Percentiles rank a stretch among this genome's conserved stretches.
These are phyloP conservation scores for Syngnathus acus DNA, from an alignment of 2,797 vertebrate species.

Conservation along the genomic window DNA sequence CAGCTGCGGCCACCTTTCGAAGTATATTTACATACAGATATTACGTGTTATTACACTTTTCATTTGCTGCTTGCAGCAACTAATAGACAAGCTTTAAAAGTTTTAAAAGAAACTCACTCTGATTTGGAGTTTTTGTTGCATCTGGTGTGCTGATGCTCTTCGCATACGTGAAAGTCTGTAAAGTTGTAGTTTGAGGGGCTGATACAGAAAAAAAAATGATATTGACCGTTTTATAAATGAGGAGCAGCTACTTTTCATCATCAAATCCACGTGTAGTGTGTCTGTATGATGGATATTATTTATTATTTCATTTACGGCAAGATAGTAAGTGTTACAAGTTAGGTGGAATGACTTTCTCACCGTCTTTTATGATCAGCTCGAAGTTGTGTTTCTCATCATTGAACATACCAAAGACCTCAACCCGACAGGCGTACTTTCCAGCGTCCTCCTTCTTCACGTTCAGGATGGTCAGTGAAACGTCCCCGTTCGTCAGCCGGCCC, in stretches of 20 bases:
- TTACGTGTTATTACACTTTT: not conserved
- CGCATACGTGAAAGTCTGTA: not conserved
- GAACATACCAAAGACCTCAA: slow-evolving; percentile 62
- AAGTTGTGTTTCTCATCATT: slow-evolving; percentile 59
- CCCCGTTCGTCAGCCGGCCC: slow-evolving; percentile 53
- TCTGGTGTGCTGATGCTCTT: no score
- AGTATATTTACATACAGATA: not conserved
- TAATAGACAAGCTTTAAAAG: not conserved
- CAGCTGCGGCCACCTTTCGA: slow-evolving; percentile 10
- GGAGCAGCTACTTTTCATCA: no score
- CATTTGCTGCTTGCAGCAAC: not conserved
- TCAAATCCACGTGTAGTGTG: no score
- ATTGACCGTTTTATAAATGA: not conserved
- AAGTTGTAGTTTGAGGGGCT: slow-evolving; percentile 20
- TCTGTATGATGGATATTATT: no score
- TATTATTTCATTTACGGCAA: no score
- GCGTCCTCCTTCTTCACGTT: slow-evolving; percentile 47
- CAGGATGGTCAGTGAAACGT: slow-evolving; percentile 73
- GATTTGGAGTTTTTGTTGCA: not conserved
- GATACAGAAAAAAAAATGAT: slow-evolving; percentile 10
- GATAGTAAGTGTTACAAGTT: not conserved
- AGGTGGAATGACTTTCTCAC: slow-evolving; percentile 44
- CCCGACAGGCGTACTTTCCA: slow-evolving; percentile 76
- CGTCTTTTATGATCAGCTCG: slow-evolving; percentile 44
- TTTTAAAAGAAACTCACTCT: not conserved